These are phyloP conservation scores for Amblyopsis rosae DNA, from an alignment of 2,113 vertebrate species.

Conservation along the genomic window DNA sequence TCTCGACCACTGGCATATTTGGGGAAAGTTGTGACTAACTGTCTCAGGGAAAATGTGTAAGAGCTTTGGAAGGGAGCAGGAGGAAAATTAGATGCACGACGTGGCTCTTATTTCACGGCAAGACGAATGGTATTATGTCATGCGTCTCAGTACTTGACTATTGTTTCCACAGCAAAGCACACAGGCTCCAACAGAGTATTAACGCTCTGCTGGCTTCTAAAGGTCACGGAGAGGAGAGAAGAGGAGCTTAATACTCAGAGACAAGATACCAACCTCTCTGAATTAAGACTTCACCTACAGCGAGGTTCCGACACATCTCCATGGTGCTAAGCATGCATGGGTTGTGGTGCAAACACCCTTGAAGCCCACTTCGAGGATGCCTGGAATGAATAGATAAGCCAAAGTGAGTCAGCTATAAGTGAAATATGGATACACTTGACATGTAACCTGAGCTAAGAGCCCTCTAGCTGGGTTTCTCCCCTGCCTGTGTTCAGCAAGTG, in stretches of 20 bases:
- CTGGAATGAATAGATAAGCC: conserved; percentile 59
- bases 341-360: conserved; percentile 28
- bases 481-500: conserved; percentile 51
- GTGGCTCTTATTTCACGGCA: conserved; percentile 34
- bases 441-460: conserved; percentile 35
- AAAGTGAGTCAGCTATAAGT: conserved; percentile 45
- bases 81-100: conserved; percentile 15
- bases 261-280: conserved; percentile 6
- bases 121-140: conserved; percentile 30
- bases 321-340: conserved; percentile 40
- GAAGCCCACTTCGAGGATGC: conserved; percentile 38
- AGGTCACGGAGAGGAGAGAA: conserved; percentile 5
- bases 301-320: conserved; percentile 37
- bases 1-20: conserved; percentile 64
- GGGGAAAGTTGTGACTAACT: conserved; percentile 56
- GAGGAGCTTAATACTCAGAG: conserved; percentile 10
- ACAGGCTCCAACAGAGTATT: conserved; percentile 5
- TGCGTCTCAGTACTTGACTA: conserved; percentile 24
- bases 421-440: conserved; percentile 52
- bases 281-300: conserved; percentile 51
- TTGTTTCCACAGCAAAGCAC: conserved; percentile 9
- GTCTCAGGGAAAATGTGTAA: conserved; percentile 35
- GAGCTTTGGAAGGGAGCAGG: conserved; percentile 3
- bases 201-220: neutral
- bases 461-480: conserved; percentile 31